phyloP scores from a whole-genome alignment of 2,113 vertebrate species.

The Odocoileus virginianus region DNA sequence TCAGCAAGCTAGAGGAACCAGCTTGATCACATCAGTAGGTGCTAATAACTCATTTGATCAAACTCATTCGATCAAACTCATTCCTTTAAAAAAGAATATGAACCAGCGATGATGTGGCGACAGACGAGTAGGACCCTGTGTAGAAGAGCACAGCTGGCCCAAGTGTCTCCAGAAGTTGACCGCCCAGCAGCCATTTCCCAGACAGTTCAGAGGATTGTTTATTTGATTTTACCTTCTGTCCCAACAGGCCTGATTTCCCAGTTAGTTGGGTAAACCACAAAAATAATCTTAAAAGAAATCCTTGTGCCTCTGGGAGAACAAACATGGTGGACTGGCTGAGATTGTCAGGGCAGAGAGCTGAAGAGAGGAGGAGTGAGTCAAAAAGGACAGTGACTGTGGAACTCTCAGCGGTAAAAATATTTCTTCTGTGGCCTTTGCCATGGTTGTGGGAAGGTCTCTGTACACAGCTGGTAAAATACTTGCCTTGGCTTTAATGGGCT shows the following conservation, averaged over 20 bases:
- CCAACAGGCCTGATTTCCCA: not conserved
- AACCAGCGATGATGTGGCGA: not conserved
- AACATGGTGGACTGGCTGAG: not conserved
- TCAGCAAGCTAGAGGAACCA: not conserved
- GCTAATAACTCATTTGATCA: not conserved
- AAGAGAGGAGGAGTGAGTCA: not conserved
- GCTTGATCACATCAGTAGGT: not conserved
- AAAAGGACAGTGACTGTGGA: not conserved
- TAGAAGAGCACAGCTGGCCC: conserved; percentile 45
- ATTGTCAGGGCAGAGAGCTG: not conserved
- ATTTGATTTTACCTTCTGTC: not conserved
- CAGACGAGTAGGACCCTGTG: conserved; percentile 53
- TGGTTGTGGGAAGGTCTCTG: not conserved
- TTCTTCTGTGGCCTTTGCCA: not conserved
- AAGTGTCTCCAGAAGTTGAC: not conserved
- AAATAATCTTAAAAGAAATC: conserved; percentile 2
- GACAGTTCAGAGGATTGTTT: not conserved
- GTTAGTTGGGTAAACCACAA: conserved; percentile 23
- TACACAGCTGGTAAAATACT: not conserved
- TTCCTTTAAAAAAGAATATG: not conserved
- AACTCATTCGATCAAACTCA: not conserved
- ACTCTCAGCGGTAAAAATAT: not conserved
- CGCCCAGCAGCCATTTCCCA: not conserved
- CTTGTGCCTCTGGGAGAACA: not conserved
- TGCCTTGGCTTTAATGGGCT: not conserved